phyloP scores from a whole-genome alignment of 1,140 invertebrate genomes.

The Mya arenaria region DNA sequence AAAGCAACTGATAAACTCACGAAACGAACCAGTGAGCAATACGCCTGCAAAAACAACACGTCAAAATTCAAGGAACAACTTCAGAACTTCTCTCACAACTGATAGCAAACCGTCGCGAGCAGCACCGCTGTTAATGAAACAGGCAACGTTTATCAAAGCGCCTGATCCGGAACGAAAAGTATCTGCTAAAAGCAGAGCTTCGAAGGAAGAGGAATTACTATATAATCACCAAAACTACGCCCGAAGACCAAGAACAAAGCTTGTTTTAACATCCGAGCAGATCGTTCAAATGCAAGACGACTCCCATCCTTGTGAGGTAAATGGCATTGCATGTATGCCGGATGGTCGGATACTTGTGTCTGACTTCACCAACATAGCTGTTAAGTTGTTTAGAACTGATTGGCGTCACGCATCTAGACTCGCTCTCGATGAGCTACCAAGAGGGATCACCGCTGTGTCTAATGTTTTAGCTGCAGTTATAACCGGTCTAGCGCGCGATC shows the following conservation, averaged over 20 bases:
- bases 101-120: too few relatives aligned
- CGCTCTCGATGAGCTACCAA: slow-evolving; percentile 7
- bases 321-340: slow-evolving; percentile 42
- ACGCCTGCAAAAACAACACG: too few relatives aligned
- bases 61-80: too few relatives aligned
- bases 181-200: slow-evolving; percentile 19
- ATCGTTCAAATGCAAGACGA: slow-evolving; percentile 7
- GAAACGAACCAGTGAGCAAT: too few relatives aligned
- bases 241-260: not conserved
- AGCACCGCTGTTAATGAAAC: not conserved
- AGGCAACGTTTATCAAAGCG: not conserved
- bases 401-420: not conserved
- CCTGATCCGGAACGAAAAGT: not conserved
- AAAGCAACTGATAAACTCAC: too few relatives aligned
- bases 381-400: slow-evolving; percentile 27
- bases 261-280: slow-evolving; percentile 5
- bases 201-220: not conserved
- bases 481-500: slow-evolving; percentile 18
- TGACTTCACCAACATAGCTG: slow-evolving; percentile 15
- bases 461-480: slow-evolving; percentile 25
- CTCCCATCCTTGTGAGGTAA: slow-evolving; percentile 3
- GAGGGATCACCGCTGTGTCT: slow-evolving; percentile 15
- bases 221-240: slow-evolving; percentile 29
- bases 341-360: slow-evolving; percentile 38
- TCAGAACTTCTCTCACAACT: too few relatives aligned